A percentile compares a stretch with the other conserved stretches of the same genome.
phyloP scores from a whole-genome alignment of 37 sponge, comb jelly and placozoan genomes.

The Cliona cf. orientalis region DNA sequence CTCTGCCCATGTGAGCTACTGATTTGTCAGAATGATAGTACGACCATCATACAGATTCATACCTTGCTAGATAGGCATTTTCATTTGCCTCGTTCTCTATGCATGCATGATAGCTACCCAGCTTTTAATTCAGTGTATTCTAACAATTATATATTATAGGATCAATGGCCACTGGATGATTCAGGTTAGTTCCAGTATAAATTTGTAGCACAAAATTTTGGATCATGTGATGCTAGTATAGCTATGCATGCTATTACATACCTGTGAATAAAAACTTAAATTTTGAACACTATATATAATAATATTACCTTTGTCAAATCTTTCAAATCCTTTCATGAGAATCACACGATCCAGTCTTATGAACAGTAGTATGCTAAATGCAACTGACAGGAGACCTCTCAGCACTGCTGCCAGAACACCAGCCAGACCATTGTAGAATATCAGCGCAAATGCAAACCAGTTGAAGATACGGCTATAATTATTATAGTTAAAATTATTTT shows the following conservation, averaged over 20 bases:
- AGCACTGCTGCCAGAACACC: conserved; percentile 18
- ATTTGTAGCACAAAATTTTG: not conserved
- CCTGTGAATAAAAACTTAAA: not conserved
- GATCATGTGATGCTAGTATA: not conserved
- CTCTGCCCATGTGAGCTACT: too few species aligned
- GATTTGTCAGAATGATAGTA: too few species aligned
- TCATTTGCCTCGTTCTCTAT: too few species aligned
- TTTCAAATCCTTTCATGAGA: conserved; percentile 54
- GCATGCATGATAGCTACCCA: too few species aligned
- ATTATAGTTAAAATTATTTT: too few species aligned
- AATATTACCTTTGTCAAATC: conserved; percentile 31
- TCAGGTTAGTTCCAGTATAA: too few species aligned
- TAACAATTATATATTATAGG: too few species aligned
- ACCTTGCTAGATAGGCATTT: too few species aligned
- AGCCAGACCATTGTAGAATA: conserved; percentile 37
- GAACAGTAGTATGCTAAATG: conserved; percentile 36
- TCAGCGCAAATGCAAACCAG: conserved; percentile 17
- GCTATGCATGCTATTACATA: not conserved
- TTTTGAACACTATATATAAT: not conserved
- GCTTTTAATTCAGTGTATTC: too few species aligned
- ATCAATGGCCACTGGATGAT: too few species aligned
- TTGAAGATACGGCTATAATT: conserved; percentile 33
- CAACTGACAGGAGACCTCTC: not conserved
- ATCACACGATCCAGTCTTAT: conserved; percentile 38
- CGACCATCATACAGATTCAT: too few species aligned